Evolutionary conservation across 2,888 invertebrate species (phyloP), one percentile per base, ranked within the genome.

Genomic region (Cinara cedri): DNA sequence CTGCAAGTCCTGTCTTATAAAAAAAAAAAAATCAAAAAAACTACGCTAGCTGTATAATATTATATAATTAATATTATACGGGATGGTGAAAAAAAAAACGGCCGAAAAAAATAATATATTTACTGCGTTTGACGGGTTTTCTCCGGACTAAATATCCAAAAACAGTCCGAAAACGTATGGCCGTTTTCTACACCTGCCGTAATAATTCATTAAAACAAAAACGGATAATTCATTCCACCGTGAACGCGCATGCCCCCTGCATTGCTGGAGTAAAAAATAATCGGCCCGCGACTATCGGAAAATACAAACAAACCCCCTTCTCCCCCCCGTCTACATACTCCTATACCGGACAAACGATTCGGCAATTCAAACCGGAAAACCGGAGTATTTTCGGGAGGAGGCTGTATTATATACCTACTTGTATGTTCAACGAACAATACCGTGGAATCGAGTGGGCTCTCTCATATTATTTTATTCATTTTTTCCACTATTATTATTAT

Each of bases 71-170:
- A n/a, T n/a, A n/a, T n/a, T n/a, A 34, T 34, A 34, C 34, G 34
- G n/a, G n/a, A n/a, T n/a, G n/a, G n/a, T n/a, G n/a, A n/a, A n/a
- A n/a, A n/a, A n/a, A n/a, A n/a, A n/a, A n/a, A n/a, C 34, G 6
- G 34, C 34, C 34, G 34, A 34, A 34, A 4, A 34, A n/a, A 6
- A 34, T 34, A 4, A 4, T 34, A 34, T 34, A 14, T 70, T 16
- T 0, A 10, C 70, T 70, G 70, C 70, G 21, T 55, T 55, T 70
- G 70, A 70, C 54, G 70, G 54, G 34, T 34, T n/a, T 42, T 24
- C 14, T n/a, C 4, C 51, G 26, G n/a, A 19, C n/a, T n/a, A n/a
- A 55, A 70, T 42, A 60, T 24, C 34, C 34, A 34, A 4, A 34
- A 34, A 3, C 34, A 34, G 34, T 4, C 34, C 34, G 6, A 34